Percentiles rank a stretch among this genome's conserved stretches.
These are phyloP conservation scores for Eriosoma lanigerum DNA, from an alignment of 1,140 invertebrate species.

Conservation along the genomic window DNA sequence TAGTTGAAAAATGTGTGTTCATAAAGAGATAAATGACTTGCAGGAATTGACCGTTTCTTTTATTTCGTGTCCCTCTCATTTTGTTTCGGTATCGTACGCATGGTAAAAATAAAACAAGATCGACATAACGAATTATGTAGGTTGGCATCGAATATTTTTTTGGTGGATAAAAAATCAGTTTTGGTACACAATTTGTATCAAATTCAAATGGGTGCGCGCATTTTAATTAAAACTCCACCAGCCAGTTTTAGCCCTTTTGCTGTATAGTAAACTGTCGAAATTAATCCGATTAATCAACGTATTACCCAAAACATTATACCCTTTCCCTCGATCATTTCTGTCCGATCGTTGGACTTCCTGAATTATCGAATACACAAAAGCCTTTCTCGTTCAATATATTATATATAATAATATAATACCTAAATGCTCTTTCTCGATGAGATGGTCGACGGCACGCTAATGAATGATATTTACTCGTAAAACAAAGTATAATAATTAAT, in stretches of 20 bases:
- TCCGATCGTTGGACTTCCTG: not conserved
- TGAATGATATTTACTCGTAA: conserved; percentile 34
- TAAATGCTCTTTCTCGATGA: not conserved
- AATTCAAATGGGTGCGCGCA: not conserved
- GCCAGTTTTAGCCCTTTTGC: not conserved
- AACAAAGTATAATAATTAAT: conserved; percentile 37
- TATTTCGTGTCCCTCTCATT: no score
- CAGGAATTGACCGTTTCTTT: conserved; percentile 8
- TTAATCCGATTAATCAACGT: conserved; percentile 29
- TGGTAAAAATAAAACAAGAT: no score
- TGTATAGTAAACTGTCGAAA: not conserved
- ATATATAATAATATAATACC: no score
- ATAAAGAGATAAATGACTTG: not conserved
- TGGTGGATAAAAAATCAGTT: not conserved
- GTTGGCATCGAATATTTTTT: no score
- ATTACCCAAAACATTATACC: not conserved
- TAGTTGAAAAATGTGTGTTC: conserved; percentile 9
- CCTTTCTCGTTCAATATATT: not conserved
- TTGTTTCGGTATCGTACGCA: no score
- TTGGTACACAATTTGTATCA: no score
- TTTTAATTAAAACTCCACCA: conserved; percentile 44
- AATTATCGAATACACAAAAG: not conserved
- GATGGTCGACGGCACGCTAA: not conserved
- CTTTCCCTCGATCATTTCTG: not conserved
- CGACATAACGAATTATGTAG: no score